These are phyloP conservation scores for Drosophila anceps DNA, from an alignment of 2,888 invertebrate species.

Conservation along the genomic window DNA sequence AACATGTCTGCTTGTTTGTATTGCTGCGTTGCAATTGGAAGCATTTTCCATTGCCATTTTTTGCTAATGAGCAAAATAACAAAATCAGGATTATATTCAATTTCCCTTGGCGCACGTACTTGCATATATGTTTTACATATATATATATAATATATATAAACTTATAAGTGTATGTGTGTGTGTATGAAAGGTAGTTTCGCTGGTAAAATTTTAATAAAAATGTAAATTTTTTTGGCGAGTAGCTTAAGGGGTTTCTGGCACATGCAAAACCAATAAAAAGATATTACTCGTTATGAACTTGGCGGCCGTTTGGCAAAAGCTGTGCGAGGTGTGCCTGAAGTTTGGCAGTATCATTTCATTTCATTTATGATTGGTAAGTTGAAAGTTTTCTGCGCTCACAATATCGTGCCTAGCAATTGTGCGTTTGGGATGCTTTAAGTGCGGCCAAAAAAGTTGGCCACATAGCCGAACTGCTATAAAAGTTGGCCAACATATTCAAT, in stretches of 20 bases:
- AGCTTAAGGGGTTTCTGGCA: conserved; percentile 68
- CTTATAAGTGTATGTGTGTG: neutral
- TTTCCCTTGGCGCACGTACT: conserved; percentile 23
- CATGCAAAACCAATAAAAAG: conserved; percentile 73
- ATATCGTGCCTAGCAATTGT: conserved; percentile 16
- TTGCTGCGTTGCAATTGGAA: neutral
- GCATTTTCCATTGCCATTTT: conserved; percentile 2
- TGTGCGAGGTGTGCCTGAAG: conserved; percentile 41
- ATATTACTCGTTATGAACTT: conserved; percentile 75
- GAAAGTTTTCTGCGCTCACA: conserved; percentile 41
- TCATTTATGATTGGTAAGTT: conserved; percentile 42
- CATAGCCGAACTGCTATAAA: conserved; percentile 18
- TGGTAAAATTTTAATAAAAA: conserved; percentile 73
- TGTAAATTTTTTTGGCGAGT: conserved; percentile 66
- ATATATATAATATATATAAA: neutral
- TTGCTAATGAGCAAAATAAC: conserved; percentile 19
- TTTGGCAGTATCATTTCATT: conserved; percentile 35
- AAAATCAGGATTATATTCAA: conserved; percentile 48
- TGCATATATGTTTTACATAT: neutral
- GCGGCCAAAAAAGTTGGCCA: conserved; percentile 10
- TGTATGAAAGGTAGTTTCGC: conserved; percentile 44
- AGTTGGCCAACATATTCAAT: conserved; percentile 19
- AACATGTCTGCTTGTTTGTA: neutral
- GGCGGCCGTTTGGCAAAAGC: conserved; percentile 58
- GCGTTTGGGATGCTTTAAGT: conserved; percentile 21